Base-by-base conservation (phyloP, 23 tunicate genomes). In the Trididemnum clinides region DNA sequence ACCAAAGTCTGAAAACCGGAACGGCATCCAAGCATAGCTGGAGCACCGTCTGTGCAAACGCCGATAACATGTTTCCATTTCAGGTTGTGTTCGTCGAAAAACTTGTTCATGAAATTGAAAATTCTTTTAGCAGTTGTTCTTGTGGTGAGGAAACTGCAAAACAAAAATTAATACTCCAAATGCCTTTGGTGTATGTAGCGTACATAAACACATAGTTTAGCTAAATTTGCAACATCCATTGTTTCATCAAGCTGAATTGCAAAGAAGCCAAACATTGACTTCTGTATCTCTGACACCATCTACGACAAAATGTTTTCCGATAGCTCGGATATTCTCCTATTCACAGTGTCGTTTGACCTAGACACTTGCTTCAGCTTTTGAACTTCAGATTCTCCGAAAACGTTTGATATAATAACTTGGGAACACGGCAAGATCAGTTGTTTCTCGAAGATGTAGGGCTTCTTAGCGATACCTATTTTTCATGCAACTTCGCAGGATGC, bases 11-110 rank as follows among this genome's bases (percentile, higher is more conserved):
- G 69, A 71, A 79, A 88, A 80, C 86, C 86, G 28, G 91, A 88
- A 15, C 57, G 80, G 57, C 85, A 80, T 22, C 91, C 86, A 81
- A 88, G 85, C 91, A 80, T 88, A 23, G 91, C 85, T 82, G 91
- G 82, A 69, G 91, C 91, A 57, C 91, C 81, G 71, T 81, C 72
- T 33, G 91, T 88, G 81, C 91, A 88, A 69, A 89, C 77, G 57
- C 93, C 93, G 34, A 88, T 72, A 51, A 88, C 66, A 0, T 76
- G 77, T 64, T 83, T 39, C 88, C 93, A 83, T 33, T 75, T 50
- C 33, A 89, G 84, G 50, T 81, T 1, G 34, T 88, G 86, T 33
- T 70, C 38, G 28, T 82, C 87, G 36, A 88, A 88, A 87, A 88
- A 88, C 71, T 33, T 51, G 71, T 82, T 82, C 73, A 69, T 33